phyloP scores from a whole-genome alignment of 2,888 invertebrate genomes.

The Linnaemya tessellans region DNA sequence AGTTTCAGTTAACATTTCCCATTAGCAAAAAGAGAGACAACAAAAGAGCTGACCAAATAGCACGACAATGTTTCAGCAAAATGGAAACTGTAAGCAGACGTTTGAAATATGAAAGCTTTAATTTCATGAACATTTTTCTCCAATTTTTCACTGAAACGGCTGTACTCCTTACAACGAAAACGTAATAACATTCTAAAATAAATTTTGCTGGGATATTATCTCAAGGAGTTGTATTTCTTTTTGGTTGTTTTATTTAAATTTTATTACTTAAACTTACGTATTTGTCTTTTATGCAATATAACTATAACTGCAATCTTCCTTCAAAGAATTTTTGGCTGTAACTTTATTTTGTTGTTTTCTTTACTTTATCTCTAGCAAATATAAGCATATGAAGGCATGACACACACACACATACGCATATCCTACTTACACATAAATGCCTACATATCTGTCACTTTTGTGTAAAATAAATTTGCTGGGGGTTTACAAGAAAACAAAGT shows the following conservation, averaged over 20 bases:
- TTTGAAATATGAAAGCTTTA: too few relatives aligned
- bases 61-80: too few relatives aligned
- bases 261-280: background rate
- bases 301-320: conserved; percentile 55
- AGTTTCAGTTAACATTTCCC: too few relatives aligned
- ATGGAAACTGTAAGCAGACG: too few relatives aligned
- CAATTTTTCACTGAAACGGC: too few relatives aligned
- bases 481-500: conserved; percentile 42
- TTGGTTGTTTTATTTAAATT: background rate
- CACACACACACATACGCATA: background rate
- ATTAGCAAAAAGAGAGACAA: too few relatives aligned
- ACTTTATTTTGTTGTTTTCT: conserved; percentile 53
- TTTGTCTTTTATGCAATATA: conserved; percentile 48
- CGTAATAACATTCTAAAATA: background rate
- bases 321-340: conserved; percentile 60
- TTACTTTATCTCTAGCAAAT: conserved; percentile 40
- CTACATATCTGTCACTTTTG: conserved; percentile 47
- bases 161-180: too few relatives aligned
- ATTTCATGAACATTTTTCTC: too few relatives aligned
- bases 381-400: conserved; percentile 4
- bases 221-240: background rate
- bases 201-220: background rate
- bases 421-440: background rate
- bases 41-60: too few relatives aligned
- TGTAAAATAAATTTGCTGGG: conserved; percentile 50